Evolutionary conservation across 2,113 vertebrate genomes (phyloP).

Genomic region (Apodemus sylvaticus): DNA sequence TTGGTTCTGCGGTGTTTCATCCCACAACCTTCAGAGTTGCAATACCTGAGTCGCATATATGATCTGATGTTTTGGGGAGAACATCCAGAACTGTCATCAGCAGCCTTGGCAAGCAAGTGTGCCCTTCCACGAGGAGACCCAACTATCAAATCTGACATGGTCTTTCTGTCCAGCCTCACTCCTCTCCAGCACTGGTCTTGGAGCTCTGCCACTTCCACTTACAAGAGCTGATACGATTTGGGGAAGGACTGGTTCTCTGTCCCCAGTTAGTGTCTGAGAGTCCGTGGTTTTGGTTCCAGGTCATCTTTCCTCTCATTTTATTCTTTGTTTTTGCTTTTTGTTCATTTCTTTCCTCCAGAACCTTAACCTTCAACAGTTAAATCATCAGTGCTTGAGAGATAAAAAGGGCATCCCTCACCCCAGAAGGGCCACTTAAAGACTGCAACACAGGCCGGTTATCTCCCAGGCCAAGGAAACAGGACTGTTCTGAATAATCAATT

Average conservation of each 20-base stretch:
- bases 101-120: background rate
- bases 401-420: background rate
- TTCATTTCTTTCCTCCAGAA: background rate
- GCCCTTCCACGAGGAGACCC: background rate
- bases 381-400: background rate
- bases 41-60: background rate
- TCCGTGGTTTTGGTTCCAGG: background rate
- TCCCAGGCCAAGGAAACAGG: background rate
- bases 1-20: background rate
- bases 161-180: background rate
- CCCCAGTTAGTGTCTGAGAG: background rate
- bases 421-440: background rate
- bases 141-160: background rate
- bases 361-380: background rate
- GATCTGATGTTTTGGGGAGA: background rate
- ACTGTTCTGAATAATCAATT: background rate
- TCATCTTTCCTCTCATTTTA: background rate
- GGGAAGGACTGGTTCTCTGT: background rate
- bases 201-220: background rate
- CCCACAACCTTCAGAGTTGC: constrained; percentile 26
- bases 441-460: background rate
- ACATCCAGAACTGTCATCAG: background rate
- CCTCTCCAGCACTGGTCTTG: background rate
- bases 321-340: background rate
- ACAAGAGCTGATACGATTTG: background rate